Conservation (phyloP, 1,140 invertebrate species). For the Globodera rostochiensis region DNA sequence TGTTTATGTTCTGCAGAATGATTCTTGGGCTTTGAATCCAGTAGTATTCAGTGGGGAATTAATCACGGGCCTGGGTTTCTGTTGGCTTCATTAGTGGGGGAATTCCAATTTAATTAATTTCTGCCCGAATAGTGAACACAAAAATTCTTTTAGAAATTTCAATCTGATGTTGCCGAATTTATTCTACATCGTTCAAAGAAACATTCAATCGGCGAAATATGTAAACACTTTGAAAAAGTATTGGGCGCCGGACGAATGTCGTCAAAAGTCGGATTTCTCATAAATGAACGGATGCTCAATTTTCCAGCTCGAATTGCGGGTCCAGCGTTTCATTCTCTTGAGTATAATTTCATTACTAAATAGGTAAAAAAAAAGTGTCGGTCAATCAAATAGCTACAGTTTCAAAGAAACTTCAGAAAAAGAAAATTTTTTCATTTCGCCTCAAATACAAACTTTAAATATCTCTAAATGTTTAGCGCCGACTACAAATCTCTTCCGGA, state of each 20-base stretch:
- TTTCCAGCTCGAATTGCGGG: conserved; percentile 55
- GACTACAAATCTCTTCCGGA: conserved; percentile 45
- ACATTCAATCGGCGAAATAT: conserved; percentile 29
- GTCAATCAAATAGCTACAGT: too few relatives aligned
- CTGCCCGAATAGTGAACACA: too few relatives aligned
- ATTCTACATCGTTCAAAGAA: conserved; percentile 45
- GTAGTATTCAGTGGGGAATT: too few relatives aligned
- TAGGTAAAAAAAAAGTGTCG: background rate
- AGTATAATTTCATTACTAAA: conserved; percentile 4
- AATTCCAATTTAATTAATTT: too few relatives aligned
- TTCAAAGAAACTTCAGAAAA: background rate
- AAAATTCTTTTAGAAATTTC: conserved; percentile 37
- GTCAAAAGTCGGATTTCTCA: conserved; percentile 33
- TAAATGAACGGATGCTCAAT: conserved; percentile 54
- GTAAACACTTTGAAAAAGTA: conserved; percentile 33
- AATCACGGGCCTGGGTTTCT: too few relatives aligned
- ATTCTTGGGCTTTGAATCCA: too few relatives aligned
- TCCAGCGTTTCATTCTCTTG: conserved; percentile 43
- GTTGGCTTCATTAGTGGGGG: too few relatives aligned
- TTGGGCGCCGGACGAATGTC: conserved; percentile 19
- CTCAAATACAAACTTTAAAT: background rate
- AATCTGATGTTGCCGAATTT: conserved; percentile 36
- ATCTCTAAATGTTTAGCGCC: conserved; percentile 13
- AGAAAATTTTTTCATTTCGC: background rate
- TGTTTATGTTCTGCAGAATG: conserved; percentile 25